Evolutionary conservation across 2,888 invertebrate genomes (phyloP).

Genomic region (Luperina nickerlii): DNA sequence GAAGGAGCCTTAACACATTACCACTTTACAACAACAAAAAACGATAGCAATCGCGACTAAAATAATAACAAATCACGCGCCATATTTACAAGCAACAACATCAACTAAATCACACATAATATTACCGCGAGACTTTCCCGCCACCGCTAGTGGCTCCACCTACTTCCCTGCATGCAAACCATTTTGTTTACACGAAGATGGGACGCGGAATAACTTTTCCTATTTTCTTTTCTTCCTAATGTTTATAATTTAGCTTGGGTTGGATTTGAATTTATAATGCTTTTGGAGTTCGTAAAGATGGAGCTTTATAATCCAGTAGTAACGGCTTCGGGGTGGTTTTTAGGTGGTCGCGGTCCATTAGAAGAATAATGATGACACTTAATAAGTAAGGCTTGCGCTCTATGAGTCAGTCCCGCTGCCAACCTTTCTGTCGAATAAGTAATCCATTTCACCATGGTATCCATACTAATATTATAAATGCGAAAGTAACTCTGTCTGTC

Average conservation of each 20-base stretch:
- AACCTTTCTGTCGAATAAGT: background rate
- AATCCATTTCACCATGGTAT: background rate
- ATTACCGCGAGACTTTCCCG: conserved; percentile 44
- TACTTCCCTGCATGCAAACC: conserved; percentile 68
- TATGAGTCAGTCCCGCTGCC: background rate
- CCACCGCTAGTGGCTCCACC: conserved; percentile 43
- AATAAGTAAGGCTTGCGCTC: background rate
- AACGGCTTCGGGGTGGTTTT: background rate
- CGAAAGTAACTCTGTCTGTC: background rate
- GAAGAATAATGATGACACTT: background rate
- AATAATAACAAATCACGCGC: conserved; percentile 43
- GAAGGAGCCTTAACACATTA: too few species aligned
- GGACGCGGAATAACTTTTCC: conserved; percentile 72
- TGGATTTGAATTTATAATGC: conserved; percentile 42
- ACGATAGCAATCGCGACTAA: conserved; percentile 37
- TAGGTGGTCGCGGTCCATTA: background rate
- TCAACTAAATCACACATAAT: conserved; percentile 51
- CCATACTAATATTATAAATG: background rate
- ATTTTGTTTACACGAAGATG: conserved; percentile 70
- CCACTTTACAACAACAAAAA: conserved; percentile 4
- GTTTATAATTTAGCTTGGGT: conserved; percentile 53
- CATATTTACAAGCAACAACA: conserved; percentile 44
- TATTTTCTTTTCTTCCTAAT: conserved; percentile 65
- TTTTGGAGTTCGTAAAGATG: conserved; percentile 1
- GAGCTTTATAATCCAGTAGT: conserved; percentile 17